phyloP scores from a whole-genome alignment of 2,113 vertebrate species.

The Paramormyrops kingsleyae region DNA sequence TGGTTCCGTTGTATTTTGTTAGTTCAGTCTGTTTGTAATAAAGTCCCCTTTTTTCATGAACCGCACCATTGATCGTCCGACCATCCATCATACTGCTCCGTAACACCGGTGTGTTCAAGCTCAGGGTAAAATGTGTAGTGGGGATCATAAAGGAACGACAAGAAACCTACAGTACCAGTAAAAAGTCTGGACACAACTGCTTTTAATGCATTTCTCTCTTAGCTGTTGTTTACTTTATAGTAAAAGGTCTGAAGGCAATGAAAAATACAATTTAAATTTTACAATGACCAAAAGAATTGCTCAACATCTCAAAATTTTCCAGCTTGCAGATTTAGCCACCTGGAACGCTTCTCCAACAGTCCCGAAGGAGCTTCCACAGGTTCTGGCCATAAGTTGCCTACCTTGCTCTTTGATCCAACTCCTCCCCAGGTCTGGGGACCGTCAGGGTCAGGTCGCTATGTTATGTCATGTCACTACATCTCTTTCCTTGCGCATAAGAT shows the following conservation, averaged over 20 bases:
- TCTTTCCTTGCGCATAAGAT: neutral
- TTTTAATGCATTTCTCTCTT: neutral
- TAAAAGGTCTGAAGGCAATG: neutral
- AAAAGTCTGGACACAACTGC: too few relatives aligned
- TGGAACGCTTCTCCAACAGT: neutral
- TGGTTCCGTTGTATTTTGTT: neutral
- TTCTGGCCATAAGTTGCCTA: neutral
- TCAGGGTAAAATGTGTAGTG: neutral
- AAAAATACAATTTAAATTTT: neutral
- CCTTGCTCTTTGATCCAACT: neutral
- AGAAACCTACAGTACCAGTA: too few relatives aligned
- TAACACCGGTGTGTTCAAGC: neutral
- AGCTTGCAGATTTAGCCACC: neutral
- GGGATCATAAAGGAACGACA: too few relatives aligned
- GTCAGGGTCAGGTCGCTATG: neutral
- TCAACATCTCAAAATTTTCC: neutral
- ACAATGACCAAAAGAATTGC: neutral
- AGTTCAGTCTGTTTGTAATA: too few relatives aligned
- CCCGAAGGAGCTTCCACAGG: neutral
- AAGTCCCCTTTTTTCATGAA: too few relatives aligned
- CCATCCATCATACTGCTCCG: neutral
- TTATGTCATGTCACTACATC: neutral
- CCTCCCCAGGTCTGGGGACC: neutral
- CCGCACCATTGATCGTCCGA: neutral
- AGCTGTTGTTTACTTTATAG: neutral